These are phyloP conservation scores for Leucophenga varia DNA, from an alignment of 1,140 invertebrate species.

Conservation along the genomic window DNA sequence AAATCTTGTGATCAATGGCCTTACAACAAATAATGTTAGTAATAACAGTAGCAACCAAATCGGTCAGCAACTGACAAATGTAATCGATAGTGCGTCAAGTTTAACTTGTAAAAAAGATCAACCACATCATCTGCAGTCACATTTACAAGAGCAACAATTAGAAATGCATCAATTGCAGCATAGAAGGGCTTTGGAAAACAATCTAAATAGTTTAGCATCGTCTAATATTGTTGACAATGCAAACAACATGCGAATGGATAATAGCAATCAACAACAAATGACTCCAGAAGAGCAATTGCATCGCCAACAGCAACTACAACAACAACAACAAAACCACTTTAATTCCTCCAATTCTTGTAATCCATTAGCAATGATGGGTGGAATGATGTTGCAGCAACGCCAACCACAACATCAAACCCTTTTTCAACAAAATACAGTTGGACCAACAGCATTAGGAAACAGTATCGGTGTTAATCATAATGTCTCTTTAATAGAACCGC, in stretches of 20 bases:
- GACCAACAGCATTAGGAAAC: conserved; percentile 9
- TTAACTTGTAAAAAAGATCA: conserved; percentile 14
- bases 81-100: conserved; percentile 11
- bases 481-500: background rate
- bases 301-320: conserved; percentile 11
- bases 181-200: no score
- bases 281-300: conserved; percentile 31
- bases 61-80: conserved; percentile 4
- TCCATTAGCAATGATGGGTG: conserved; percentile 46
- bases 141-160: conserved; percentile 2
- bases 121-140: no score
- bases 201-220: no score
- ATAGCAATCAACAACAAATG: conserved; percentile 17
- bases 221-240: conserved; percentile 29
- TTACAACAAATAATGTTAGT: conserved; percentile 54
- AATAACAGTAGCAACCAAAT: conserved; percentile 11
- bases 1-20: conserved; percentile 51
- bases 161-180: conserved; percentile 14
- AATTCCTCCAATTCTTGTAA: conserved; percentile 29
- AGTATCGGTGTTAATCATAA: conserved; percentile 2
- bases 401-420: conserved; percentile 17
- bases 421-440: conserved; percentile 9
- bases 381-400: conserved; percentile 41
- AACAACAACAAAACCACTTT: conserved; percentile 30
- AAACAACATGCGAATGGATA: conserved; percentile 14